phyloP scores from a whole-genome alignment of 2,797 vertebrate species.

The Tinamus major region DNA sequence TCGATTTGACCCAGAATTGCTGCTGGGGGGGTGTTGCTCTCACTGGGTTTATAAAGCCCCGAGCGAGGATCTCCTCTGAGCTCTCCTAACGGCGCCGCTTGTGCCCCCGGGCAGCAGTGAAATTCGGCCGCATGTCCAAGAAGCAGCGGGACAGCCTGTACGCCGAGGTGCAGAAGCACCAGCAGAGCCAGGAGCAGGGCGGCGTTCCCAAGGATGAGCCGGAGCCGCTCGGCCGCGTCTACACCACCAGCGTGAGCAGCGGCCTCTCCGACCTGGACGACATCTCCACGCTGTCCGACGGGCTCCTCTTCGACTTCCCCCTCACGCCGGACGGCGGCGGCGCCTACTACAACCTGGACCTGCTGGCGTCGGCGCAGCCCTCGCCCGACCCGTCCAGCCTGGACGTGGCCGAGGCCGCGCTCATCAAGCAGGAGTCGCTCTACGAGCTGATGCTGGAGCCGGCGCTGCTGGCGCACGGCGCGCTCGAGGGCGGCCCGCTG shows the following conservation, averaged over 20 bases:
- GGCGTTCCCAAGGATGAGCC: slow-evolving; percentile 46
- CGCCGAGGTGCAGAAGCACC: slow-evolving; percentile 93
- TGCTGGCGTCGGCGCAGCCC: slow-evolving; percentile 87
- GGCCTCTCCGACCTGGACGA: slow-evolving; percentile 88
- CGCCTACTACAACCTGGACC: slow-evolving; percentile 87
- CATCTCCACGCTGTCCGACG: slow-evolving; percentile 85
- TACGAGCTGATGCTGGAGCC: slow-evolving; percentile 88
- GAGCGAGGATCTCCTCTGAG: fast-evolving
- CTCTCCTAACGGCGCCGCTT: fast-evolving
- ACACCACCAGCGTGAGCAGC: slow-evolving; percentile 86
- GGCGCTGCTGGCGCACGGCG: slow-evolving; percentile 78
- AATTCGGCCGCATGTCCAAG: slow-evolving; percentile 95
- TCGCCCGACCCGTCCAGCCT: slow-evolving; percentile 86
- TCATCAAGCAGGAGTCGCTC: slow-evolving; percentile 86
- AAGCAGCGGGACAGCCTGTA: slow-evolving; percentile 94
- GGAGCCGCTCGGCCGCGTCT: slow-evolving; percentile 77
- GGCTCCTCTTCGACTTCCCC: slow-evolving; percentile 90
- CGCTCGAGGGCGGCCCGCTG: slow-evolving; percentile 64
- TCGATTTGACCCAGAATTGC: fast-evolving
- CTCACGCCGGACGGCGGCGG: slow-evolving; percentile 86
- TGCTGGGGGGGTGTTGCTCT: neutral
- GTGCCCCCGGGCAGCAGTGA: slow-evolving; percentile 83
- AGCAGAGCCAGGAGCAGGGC: slow-evolving; percentile 86
- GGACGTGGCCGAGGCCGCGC: slow-evolving; percentile 82
- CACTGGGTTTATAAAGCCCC: neutral